A percentile compares a stretch with the other conserved stretches of the same genome.
Conservation (phyloP, 2,888 invertebrate genomes). For the Latrodectus elegans region DNA sequence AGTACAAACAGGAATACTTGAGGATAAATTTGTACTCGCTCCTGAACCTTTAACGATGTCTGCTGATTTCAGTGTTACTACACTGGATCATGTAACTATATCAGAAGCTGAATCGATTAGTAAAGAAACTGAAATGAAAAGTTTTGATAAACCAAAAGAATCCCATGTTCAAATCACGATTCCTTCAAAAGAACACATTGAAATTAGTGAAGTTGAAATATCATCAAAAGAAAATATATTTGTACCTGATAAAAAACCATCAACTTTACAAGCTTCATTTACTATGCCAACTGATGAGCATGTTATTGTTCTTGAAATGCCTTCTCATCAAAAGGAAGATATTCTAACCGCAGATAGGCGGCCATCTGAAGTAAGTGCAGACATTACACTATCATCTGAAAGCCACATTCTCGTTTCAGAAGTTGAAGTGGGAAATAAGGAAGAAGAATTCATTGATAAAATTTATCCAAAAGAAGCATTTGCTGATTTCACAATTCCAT, state of each 20-base stretch:
- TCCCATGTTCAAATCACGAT: conserved; percentile 64
- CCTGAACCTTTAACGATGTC: conserved; percentile 44
- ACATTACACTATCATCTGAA: conserved; percentile 52
- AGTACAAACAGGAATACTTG: conserved; percentile 52
- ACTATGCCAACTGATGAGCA: conserved; percentile 67
- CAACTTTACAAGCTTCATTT: conserved; percentile 51
- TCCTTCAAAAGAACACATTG: conserved; percentile 68
- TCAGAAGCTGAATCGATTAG: conserved; percentile 64
- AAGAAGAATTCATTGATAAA: conserved; percentile 65
- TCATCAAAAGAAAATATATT: conserved; percentile 70
- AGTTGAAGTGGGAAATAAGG: conserved; percentile 69
- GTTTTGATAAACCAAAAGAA: conserved; percentile 66
- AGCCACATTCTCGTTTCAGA: conserved; percentile 66
- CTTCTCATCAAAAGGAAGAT: conserved; percentile 69
- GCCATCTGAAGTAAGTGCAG: conserved; percentile 62
- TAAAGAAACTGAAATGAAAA: conserved; percentile 67
- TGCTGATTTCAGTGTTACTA: conserved; percentile 62
- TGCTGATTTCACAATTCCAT: conserved; percentile 64
- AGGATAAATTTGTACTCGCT: conserved; percentile 36
- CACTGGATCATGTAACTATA: conserved; percentile 58
- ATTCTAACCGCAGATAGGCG: conserved; percentile 49
- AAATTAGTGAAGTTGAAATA: conserved; percentile 60
- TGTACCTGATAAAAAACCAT: conserved; percentile 50
- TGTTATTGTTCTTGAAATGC: conserved; percentile 53
- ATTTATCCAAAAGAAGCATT: conserved; percentile 45